Conservation (phyloP, 2,888 invertebrate species). For the Nomada lathburiana region DNA sequence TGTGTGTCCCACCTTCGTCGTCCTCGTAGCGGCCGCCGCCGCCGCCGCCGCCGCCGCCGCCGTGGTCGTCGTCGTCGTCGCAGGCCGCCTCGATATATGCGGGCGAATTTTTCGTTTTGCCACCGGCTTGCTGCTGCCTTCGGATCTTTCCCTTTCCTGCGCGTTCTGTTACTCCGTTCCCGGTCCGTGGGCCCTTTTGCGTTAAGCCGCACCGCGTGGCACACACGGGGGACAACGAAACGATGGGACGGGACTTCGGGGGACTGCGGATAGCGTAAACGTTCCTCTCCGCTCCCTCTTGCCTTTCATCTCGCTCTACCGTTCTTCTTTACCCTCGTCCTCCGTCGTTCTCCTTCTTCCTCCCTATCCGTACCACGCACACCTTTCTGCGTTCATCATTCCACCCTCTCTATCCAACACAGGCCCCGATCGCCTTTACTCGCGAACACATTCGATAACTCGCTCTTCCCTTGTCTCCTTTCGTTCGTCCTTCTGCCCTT, state of each 20-base stretch:
- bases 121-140: constrained; percentile 73
- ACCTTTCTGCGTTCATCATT: constrained; percentile 65
- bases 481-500: constrained; percentile 26
- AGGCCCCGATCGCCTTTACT: constrained; percentile 33
- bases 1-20: constrained; percentile 69
- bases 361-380: constrained; percentile 59
- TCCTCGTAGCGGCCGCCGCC: constrained; percentile 46
- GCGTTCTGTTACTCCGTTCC: constrained; percentile 72
- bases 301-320: constrained; percentile 49
- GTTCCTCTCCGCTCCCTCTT: constrained; percentile 60
- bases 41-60: constrained; percentile 64
- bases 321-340: constrained; percentile 9
- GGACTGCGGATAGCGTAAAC: constrained; percentile 78
- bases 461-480: constrained; percentile 22
- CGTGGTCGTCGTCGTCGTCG: constrained; percentile 69
- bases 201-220: constrained; percentile 82
- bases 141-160: constrained; percentile 79
- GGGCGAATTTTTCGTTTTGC: constrained; percentile 81
- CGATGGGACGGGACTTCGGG: constrained; percentile 69
- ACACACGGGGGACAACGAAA: constrained; percentile 74
- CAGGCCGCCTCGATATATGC: constrained; percentile 79
- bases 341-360: constrained; percentile 44
- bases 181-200: constrained; percentile 77
- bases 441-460: constrained; percentile 46
- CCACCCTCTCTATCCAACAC: constrained; percentile 49